Evolutionary conservation across 2,797 vertebrate species (phyloP).

Genomic region (Odontamblyopus rebecca): DNA sequence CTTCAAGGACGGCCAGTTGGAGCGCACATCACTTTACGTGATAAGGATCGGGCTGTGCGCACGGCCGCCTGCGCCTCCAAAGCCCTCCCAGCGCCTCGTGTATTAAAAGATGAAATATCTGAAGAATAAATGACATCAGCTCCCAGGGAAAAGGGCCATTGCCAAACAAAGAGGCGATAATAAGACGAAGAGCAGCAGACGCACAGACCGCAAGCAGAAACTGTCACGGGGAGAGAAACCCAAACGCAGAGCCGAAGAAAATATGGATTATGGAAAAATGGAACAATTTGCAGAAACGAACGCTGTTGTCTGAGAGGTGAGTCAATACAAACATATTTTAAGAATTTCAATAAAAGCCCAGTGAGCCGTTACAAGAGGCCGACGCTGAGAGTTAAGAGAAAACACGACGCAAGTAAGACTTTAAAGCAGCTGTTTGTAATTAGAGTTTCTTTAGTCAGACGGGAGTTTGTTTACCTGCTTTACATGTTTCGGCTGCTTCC

Average conservation of each 20-base stretch:
- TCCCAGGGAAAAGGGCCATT: not conserved
- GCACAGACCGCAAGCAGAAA: not conserved
- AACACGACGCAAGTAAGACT: no score
- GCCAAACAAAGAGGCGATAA: conserved; percentile 16
- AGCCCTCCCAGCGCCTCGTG: conserved; percentile 34
- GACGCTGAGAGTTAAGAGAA: no score
- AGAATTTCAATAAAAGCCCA: not conserved
- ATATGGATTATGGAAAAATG: not conserved
- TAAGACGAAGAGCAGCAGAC: conserved; percentile 12
- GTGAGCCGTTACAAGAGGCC: no score
- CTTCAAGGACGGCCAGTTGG: conserved; percentile 38
- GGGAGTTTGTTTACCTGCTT: no score
- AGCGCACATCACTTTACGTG: conserved; percentile 25
- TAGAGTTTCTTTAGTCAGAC: no score
- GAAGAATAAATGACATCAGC: conserved; percentile 37
- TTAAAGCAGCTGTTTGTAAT: no score
- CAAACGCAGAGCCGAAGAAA: conserved; percentile 19
- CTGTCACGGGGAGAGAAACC: not conserved
- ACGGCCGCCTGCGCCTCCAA: conserved; percentile 15
- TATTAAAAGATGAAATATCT: conserved; percentile 52
- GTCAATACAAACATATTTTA: not conserved
- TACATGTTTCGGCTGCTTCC: no score
- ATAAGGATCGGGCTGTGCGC: conserved; percentile 27
- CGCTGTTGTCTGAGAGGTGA: not conserved
- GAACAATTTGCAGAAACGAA: not conserved